Evolutionary conservation across 2,797 vertebrate genomes (phyloP).

Genomic region (Sylvia borin): DNA sequence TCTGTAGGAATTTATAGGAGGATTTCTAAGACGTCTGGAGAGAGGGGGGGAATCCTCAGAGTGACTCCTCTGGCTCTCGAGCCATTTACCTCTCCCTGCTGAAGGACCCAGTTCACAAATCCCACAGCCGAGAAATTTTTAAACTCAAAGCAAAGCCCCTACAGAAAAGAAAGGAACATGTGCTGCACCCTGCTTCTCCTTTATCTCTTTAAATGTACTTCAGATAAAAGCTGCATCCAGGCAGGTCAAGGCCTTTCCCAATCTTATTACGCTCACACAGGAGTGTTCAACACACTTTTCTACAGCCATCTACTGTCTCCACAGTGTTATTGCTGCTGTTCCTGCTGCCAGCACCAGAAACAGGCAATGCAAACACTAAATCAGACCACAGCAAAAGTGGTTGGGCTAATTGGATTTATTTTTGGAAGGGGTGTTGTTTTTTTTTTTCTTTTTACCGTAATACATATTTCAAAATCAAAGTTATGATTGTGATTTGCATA

Average conservation of each 20-base stretch:
- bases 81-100: constrained; percentile 53
- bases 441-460: not conserved
- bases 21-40: constrained; percentile 21
- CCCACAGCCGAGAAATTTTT: constrained; percentile 36
- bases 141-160: constrained; percentile 74
- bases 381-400: accelerated
- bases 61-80: constrained; percentile 52
- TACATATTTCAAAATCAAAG: not conserved
- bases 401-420: not conserved
- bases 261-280: constrained; percentile 73
- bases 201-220: constrained; percentile 85
- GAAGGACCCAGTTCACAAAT: constrained; percentile 44
- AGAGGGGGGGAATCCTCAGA: not conserved
- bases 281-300: constrained; percentile 79
- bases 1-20: constrained; percentile 61
- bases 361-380: not conserved
- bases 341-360: not conserved
- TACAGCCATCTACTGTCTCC: constrained; percentile 88
- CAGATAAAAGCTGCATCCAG: constrained; percentile 83
- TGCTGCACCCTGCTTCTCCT: constrained; percentile 74
- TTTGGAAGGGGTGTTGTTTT: not conserved
- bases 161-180: constrained; percentile 70
- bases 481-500: not conserved
- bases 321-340: constrained; percentile 72
- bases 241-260: constrained; percentile 83